Evolutionary conservation across 2,113 vertebrate genomes (phyloP), one percentile per base, ranked within the genome.

Genomic region (Mastomys natalensis): DNA sequence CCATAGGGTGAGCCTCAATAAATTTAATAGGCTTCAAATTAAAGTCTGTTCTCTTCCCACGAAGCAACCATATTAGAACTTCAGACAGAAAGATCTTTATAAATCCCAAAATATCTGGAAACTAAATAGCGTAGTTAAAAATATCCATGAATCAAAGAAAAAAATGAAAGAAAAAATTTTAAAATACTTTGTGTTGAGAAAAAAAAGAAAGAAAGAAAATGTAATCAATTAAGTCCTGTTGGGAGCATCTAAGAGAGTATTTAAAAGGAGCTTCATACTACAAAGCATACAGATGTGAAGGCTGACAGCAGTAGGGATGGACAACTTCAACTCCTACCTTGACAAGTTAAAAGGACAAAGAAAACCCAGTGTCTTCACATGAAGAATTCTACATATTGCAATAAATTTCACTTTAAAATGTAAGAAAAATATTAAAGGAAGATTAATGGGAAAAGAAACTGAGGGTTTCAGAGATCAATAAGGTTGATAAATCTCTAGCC

Each of bases 31-130:
- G 58, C 45, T 80, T 88, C 48, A 95, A 90, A 87, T 96, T 34
- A 80, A 66, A 87, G 45, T 93, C 60, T 91, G 48, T 92, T 89
- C 11, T 95, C 16, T 87, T 81, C 68, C 29, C n/a, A 91, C 6
- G 31, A 66, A 37, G 13, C 68, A 95, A 87, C 72, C 86, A 94
- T 89, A 97, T 87, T 94, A 81, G 31, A 95, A 92, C 1, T 48
- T 68, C 89, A 86, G 66, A 82, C 1, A 82, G 86, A 82, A 89
- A 84, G 7, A 21, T 87, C 87, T 51, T 96, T 80, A 87, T 76
- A 96, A 76, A 53, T 40, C 4, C 40, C 5, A 4, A 64, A 87
- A 91, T 96, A 87, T 80, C 77, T 80, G 21, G 29, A 93, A 84
- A 95, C 84, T 80, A 89, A 91, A 78, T 40, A 91, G 45, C 0